Conservation (phyloP, 2,888 invertebrate genomes). For the Gastrophysa polygoni region DNA sequence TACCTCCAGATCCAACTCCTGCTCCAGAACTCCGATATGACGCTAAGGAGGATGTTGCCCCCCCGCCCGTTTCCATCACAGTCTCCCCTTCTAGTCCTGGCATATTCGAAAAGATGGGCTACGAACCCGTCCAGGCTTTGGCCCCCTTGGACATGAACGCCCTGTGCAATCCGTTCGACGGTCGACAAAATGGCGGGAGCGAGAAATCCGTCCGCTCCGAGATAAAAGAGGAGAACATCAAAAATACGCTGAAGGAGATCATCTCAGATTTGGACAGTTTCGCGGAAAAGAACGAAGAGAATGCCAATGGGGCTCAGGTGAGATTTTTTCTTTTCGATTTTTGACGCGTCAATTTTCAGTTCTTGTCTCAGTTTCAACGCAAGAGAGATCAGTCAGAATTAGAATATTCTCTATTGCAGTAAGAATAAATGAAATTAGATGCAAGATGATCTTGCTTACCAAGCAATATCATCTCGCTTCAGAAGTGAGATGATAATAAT, state of each 20-base stretch:
- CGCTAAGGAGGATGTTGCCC: conserved; percentile 7
- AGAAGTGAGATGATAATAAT: no score
- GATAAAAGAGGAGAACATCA: conserved; percentile 63
- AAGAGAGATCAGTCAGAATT: no score
- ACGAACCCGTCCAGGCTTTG: conserved; percentile 38
- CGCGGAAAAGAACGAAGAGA: conserved; percentile 58
- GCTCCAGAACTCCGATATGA: background rate
- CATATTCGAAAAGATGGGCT: conserved; percentile 28
- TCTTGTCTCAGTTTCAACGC: no score
- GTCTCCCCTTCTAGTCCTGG: conserved; percentile 13
- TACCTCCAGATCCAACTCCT: no score
- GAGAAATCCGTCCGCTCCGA: conserved; percentile 42
- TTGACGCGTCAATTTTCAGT: no score
- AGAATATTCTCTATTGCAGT: no score
- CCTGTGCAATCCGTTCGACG: conserved; percentile 22
- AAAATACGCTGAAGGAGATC: conserved; percentile 65
- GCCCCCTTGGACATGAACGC: conserved; percentile 29
- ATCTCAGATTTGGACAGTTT: conserved; percentile 67
- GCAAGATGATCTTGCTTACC: no score
- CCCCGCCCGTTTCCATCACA: background rate
- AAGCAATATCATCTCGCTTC: no score
- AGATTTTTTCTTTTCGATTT: conserved; percentile 13
- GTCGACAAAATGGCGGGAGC: conserved; percentile 22
- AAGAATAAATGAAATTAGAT: no score
- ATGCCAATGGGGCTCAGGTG: conserved; percentile 25